Percentiles rank a stretch among this genome's conserved stretches.
These are phyloP conservation scores for Empis stercorea DNA, from an alignment of 2,888 invertebrate species.

Conservation along the genomic window DNA sequence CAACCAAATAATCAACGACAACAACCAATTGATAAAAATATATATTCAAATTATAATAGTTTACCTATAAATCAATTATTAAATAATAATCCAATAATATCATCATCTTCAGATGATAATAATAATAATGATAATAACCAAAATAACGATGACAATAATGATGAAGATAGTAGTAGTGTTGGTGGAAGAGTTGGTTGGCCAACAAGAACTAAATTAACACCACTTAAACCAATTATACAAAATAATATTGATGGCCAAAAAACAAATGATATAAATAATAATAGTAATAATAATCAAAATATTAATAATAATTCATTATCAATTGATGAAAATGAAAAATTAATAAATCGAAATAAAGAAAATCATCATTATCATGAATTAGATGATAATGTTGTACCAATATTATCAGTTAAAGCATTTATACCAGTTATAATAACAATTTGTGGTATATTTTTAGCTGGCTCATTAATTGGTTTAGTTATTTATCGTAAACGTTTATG, in stretches of 20 bases:
- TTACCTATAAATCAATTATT: too few species aligned
- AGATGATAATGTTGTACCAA: conserved; percentile 25
- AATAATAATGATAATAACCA: background rate
- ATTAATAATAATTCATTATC: background rate
- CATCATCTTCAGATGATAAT: background rate
- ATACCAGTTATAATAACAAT: conserved; percentile 56
- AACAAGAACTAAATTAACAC: conserved; percentile 25
- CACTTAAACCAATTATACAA: conserved; percentile 20
- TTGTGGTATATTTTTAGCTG: conserved; percentile 53
- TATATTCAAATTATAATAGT: background rate
- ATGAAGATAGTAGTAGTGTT: conserved; percentile 2
- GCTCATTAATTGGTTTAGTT: conserved; percentile 49
- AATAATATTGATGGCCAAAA: conserved; percentile 3
- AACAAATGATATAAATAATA: conserved; percentile 7
- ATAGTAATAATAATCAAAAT: conserved; percentile 4
- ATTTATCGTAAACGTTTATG: conserved; percentile 59
- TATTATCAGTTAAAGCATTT: conserved; percentile 49
- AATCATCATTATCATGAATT: conserved; percentile 10
- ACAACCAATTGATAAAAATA: conserved; percentile 25
- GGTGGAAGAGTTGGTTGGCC: background rate
- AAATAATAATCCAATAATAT: background rate
- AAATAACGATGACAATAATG: conserved; percentile 5
- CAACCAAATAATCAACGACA: conserved; percentile 22
- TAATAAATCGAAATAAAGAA: background rate
- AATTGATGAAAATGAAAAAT: background rate